phyloP scores from a whole-genome alignment of 2,888 invertebrate genomes.

The Lasioglossum vierecki region DNA sequence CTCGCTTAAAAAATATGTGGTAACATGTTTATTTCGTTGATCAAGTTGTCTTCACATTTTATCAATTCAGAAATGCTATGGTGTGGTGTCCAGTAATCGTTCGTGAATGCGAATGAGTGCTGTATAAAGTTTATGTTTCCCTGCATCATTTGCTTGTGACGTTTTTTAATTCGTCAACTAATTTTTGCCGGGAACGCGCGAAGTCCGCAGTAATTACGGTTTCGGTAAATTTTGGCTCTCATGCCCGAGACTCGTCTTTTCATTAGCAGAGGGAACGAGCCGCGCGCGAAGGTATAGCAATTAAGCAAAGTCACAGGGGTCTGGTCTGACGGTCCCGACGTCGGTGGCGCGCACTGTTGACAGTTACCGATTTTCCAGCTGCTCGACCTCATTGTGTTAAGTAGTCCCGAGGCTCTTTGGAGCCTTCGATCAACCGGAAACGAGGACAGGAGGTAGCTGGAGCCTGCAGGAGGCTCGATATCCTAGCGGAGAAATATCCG shows the following conservation, averaged over 20 bases:
- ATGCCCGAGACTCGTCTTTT: background rate
- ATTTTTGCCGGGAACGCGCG: background rate
- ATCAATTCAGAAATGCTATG: background rate
- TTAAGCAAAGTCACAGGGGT: background rate
- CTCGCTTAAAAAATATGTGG: too few species aligned
- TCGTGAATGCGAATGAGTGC: too few species aligned
- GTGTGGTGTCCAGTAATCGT: background rate
- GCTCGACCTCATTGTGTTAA: constrained; percentile 39
- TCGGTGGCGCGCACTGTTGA: background rate
- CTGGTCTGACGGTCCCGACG: background rate
- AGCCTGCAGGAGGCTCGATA: constrained; percentile 39
- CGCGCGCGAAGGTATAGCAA: background rate
- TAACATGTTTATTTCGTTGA: too few species aligned
- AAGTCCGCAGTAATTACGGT: background rate
- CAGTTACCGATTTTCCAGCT: constrained; percentile 42
- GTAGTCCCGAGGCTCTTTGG: constrained; percentile 22
- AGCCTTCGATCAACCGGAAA: constrained; percentile 29
- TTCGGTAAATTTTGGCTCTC: background rate
- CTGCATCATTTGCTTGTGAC: background rate
- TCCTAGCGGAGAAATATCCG: constrained; percentile 52
- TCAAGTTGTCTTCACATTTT: too few species aligned
- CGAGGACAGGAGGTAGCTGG: constrained; percentile 24
- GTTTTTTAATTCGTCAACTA: background rate
- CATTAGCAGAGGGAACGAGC: background rate
- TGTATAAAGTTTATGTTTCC: background rate